Conservation (phyloP, 1,140 invertebrate species). For the Lamellibrachia luymesi region DNA sequence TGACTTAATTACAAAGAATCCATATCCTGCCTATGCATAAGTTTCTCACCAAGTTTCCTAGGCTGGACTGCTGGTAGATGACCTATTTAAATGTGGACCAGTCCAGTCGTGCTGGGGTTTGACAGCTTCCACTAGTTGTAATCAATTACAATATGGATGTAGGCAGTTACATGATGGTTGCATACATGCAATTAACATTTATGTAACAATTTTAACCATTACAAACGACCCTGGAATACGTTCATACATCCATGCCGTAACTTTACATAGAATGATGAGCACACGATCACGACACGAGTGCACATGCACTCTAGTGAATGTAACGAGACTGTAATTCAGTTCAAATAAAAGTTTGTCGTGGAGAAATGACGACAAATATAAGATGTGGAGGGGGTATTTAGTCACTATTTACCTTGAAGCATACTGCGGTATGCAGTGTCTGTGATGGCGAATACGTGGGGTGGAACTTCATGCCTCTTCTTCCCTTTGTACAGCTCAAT, state of each 20-base stretch:
- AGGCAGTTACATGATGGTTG: too few relatives aligned
- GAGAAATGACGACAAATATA: too few relatives aligned
- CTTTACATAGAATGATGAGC: neutral
- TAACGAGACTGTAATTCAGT: neutral
- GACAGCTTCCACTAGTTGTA: neutral
- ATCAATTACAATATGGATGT: neutral
- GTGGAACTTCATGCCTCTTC: constrained; percentile 97
- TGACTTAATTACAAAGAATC: constrained; percentile 5
- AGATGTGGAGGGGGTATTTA: too few relatives aligned
- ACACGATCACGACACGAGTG: neutral
- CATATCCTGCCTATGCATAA: neutral
- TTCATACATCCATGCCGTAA: too few relatives aligned
- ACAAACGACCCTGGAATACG: too few relatives aligned
- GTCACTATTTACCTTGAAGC: constrained; percentile 84
- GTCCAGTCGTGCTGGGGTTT: neutral
- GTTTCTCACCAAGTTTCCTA: neutral
- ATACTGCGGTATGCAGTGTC: constrained; percentile 96
- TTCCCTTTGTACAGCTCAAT: constrained; percentile 99
- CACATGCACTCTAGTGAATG: neutral
- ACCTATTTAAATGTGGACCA: neutral
- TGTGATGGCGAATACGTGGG: constrained; percentile 99
- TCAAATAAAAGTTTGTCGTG: neutral
- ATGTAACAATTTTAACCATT: too few relatives aligned
- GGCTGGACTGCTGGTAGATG: neutral
- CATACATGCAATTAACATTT: too few relatives aligned